phyloP scores from a whole-genome alignment of 2,888 invertebrate species.

The Euphydryas editha region DNA sequence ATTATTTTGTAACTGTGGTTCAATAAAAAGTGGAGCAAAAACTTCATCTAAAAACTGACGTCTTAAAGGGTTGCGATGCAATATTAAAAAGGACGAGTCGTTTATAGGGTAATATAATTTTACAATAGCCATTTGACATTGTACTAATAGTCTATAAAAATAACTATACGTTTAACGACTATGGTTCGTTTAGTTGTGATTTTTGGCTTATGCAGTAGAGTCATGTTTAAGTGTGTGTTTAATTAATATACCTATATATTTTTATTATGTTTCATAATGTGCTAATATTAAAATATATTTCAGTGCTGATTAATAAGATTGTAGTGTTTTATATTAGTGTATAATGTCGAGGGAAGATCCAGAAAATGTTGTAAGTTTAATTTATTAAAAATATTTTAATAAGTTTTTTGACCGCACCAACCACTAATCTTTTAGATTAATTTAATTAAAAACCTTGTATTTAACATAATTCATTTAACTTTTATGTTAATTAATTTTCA shows the following conservation, averaged over 20 bases:
- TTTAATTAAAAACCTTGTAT: background rate
- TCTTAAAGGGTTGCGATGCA: constrained; percentile 71
- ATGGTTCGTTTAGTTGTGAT: constrained; percentile 66
- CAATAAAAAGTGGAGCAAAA: constrained; percentile 78
- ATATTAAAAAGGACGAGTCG: constrained; percentile 59
- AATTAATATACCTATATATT: constrained; percentile 5
- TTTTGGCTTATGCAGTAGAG: constrained; percentile 65
- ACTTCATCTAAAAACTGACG: constrained; percentile 57
- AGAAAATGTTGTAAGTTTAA: constrained; percentile 10
- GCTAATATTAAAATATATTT: background rate
- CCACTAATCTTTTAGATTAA: background rate
- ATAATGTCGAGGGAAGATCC: background rate
- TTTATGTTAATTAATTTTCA: background rate
- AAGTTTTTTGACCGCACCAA: background rate
- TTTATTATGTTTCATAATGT: background rate
- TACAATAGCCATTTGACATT: constrained; percentile 70
- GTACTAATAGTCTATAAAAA: constrained; percentile 71
- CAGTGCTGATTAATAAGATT: background rate
- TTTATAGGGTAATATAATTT: constrained; percentile 72
- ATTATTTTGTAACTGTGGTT: constrained; percentile 76
- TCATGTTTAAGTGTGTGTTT: constrained; percentile 46
- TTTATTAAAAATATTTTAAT: background rate
- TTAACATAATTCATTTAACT: background rate
- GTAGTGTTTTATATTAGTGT: background rate
- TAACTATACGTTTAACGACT: constrained; percentile 59